Conservation (phyloP, 2,113 vertebrate genomes). For the Nicator chloris region DNA sequence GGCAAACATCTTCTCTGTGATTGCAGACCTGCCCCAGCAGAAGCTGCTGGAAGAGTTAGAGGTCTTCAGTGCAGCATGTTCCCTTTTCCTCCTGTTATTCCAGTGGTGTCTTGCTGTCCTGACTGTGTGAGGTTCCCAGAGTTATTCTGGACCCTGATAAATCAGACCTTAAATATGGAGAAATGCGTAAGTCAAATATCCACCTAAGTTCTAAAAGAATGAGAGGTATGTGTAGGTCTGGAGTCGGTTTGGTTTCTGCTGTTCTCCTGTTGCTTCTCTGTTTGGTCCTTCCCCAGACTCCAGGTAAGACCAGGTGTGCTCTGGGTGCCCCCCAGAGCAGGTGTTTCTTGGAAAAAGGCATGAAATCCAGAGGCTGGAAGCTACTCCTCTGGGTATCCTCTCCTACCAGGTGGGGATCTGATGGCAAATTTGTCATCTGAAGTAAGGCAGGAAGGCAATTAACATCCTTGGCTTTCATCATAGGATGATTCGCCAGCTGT, state of each 20-base stretch:
- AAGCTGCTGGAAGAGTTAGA: not conserved
- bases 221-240: fast-evolving
- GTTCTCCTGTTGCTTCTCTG: not conserved
- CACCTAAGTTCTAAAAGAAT: not conserved
- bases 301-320: not conserved
- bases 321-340: not conserved
- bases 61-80: not conserved
- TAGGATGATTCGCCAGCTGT: not conserved
- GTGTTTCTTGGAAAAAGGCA: not conserved
- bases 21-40: not conserved
- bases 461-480: not conserved
- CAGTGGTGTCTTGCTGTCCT: not conserved
- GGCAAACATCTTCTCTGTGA: not conserved
- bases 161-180: not conserved
- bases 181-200: not conserved
- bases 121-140: not conserved
- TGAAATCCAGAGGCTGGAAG: not conserved
- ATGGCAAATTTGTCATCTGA: not conserved
- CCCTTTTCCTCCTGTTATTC: not conserved
- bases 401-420: not conserved
- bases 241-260: not conserved
- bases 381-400: not conserved
- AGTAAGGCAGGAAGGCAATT: not conserved
- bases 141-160: not conserved
- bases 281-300: not conserved